Percentiles rank a stretch among this genome's conserved stretches.
These are phyloP conservation scores for Lates calcarifer DNA, from an alignment of 2,113 vertebrate species.

Conservation along the genomic window DNA sequence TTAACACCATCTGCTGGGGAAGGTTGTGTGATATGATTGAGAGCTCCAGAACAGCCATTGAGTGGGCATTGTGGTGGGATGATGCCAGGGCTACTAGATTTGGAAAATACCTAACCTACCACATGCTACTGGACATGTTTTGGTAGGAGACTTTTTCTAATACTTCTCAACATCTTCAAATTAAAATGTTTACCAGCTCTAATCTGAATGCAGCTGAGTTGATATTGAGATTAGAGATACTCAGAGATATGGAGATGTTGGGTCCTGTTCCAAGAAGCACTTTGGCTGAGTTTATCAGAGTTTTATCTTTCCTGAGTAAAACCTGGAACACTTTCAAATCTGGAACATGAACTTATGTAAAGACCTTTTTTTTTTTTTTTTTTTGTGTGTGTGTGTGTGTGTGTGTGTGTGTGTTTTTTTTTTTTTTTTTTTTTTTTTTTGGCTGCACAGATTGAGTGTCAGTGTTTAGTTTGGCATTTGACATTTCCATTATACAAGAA, in stretches of 20 bases:
- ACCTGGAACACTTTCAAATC: not conserved
- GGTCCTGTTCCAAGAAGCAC: conserved; percentile 1
- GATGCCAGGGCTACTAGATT: not conserved
- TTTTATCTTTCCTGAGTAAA: conserved; percentile 17
- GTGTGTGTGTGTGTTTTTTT: not conserved
- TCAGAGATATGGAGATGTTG: conserved; percentile 10
- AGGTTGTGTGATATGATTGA: too few species aligned
- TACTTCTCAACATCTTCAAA: not conserved
- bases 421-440: not conserved
- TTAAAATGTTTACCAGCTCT: conserved; percentile 18
- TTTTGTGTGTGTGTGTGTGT: not conserved
- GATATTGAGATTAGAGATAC: not conserved
- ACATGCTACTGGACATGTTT: not conserved
- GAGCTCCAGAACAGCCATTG: too few species aligned
- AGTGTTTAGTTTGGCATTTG: not conserved
- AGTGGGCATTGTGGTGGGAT: too few species aligned
- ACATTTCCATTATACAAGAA: conserved; percentile 3
- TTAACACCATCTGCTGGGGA: too few species aligned
- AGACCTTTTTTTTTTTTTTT: not conserved
- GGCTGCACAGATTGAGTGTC: not conserved
- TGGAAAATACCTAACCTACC: not conserved
- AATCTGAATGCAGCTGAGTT: conserved; percentile 2
- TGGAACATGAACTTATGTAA: not conserved
- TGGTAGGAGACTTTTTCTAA: not conserved
- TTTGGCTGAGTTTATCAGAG: conserved; percentile 8